These are phyloP conservation scores for Lithodes maja DNA, from an alignment of 2,888 invertebrate species.

Conservation along the genomic window DNA sequence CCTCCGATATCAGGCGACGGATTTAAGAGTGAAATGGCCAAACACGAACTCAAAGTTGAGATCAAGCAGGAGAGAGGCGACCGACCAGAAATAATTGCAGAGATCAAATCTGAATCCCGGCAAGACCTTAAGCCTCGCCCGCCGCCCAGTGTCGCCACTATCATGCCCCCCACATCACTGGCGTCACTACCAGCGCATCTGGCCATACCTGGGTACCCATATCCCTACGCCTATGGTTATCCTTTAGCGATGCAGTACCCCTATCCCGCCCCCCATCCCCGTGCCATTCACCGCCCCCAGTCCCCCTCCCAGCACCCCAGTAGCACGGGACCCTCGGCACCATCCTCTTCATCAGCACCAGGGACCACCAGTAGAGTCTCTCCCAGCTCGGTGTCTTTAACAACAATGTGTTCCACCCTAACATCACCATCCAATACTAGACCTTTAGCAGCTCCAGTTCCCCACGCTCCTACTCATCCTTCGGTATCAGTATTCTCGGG, in stretches of 20 bases:
- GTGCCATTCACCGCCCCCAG: slow-evolving; percentile 43
- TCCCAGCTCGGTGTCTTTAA: slow-evolving; percentile 25
- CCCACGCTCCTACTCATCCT: slow-evolving; percentile 52
- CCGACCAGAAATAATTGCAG: slow-evolving; percentile 70
- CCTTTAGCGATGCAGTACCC: slow-evolving; percentile 47
- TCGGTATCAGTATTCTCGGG: slow-evolving; percentile 43
- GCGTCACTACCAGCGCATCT: slow-evolving; percentile 39
- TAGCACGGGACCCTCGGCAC: slow-evolving; percentile 44
- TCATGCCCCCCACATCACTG: slow-evolving; percentile 33
- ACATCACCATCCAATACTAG: slow-evolving; percentile 52
- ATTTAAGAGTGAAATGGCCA: slow-evolving; percentile 40
- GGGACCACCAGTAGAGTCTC: slow-evolving; percentile 46
- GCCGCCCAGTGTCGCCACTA: neutral
- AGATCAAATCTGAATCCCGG: slow-evolving; percentile 61
- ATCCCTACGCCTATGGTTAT: slow-evolving; percentile 57
- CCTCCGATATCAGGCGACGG: slow-evolving; percentile 9
- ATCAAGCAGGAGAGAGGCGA: slow-evolving; percentile 55
- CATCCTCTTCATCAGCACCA: slow-evolving; percentile 29
- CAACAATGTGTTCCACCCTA: slow-evolving; percentile 45
- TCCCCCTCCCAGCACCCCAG: slow-evolving; percentile 53
- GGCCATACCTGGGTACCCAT: slow-evolving; percentile 52
- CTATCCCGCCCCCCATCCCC: slow-evolving; percentile 47
- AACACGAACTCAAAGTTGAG: slow-evolving; percentile 56
- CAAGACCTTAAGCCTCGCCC: slow-evolving; percentile 43
- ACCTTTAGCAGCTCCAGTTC: slow-evolving; percentile 41